These are phyloP conservation scores for Alviniconcha marisindica DNA, from an alignment of 1,140 invertebrate species.

Conservation along the genomic window DNA sequence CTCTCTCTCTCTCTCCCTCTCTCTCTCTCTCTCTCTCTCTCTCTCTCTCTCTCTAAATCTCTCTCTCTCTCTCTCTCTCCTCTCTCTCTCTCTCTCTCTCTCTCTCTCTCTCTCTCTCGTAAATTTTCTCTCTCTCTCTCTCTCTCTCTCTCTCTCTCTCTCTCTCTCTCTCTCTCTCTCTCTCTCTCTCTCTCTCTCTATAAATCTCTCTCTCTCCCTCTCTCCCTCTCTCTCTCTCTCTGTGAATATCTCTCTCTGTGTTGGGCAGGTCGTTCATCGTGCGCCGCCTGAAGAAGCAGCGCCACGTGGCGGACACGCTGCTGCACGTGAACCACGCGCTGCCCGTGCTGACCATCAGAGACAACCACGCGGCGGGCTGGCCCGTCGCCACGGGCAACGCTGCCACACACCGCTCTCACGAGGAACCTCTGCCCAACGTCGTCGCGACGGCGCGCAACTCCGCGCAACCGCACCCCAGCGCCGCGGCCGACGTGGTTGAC, in stretches of 20 bases:
- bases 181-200: too few relatives aligned
- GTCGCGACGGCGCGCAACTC: too few relatives aligned
- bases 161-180: neutral
- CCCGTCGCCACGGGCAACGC: neutral
- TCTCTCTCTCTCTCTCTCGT: neutral
- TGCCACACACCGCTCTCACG: neutral
- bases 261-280: constrained; percentile 53
- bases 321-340: neutral
- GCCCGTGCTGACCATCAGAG: constrained; percentile 4
- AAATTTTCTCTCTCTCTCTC: too few relatives aligned
- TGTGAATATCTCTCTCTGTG: too few relatives aligned
- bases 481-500: too few relatives aligned
- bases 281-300: constrained; percentile 56
- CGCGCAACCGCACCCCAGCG: too few relatives aligned
- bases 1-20: too few relatives aligned
- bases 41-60: neutral
- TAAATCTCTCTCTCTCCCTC: neutral
- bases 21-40: too few relatives aligned
- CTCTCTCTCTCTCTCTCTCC: neutral
- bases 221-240: neutral
- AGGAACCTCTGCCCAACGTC: too few relatives aligned
- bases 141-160: neutral
- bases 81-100: neutral
- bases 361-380: too few relatives aligned
- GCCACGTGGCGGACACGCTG: constrained; percentile 27